phyloP scores from a whole-genome alignment of 2,888 invertebrate genomes.

The Synergus gifuensis region DNA sequence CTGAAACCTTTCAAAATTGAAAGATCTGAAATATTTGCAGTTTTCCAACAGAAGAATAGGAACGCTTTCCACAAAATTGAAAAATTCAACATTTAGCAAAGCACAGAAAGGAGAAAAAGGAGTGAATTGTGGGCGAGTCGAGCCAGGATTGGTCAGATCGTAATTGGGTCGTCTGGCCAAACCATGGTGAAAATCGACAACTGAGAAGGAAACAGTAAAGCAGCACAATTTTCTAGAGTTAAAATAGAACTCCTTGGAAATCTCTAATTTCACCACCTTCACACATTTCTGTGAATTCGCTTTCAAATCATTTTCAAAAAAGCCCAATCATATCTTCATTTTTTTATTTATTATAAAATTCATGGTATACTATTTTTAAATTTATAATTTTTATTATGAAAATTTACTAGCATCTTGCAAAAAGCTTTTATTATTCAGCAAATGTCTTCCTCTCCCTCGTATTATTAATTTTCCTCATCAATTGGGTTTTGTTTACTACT shows the following conservation, averaged over 20 bases:
- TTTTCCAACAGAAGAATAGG: background rate
- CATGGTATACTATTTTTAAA: no score
- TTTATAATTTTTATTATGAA: no score
- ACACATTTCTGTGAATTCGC: background rate
- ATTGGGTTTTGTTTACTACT: no score
- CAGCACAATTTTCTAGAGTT: constrained; percentile 6
- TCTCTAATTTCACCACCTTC: background rate
- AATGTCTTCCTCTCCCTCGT: no score
- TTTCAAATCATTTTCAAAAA: background rate
- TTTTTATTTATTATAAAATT: background rate
- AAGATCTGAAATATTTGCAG: background rate
- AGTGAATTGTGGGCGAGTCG: background rate
- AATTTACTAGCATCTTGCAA: no score
- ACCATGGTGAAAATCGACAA: constrained; percentile 27
- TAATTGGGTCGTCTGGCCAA: constrained; percentile 25
- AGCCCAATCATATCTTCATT: background rate
- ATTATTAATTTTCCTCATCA: no score
- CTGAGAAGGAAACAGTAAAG: constrained; percentile 21
- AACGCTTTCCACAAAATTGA: constrained; percentile 18
- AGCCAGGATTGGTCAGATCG: constrained; percentile 8
- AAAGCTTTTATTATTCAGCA: no score
- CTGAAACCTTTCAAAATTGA: background rate
- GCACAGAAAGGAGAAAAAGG: background rate
- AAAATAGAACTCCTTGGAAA: constrained; percentile 11
- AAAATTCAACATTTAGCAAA: constrained; percentile 30